Percentiles rank a stretch among this genome's conserved stretches.
These are phyloP conservation scores for Ptilorrhoa leucosticta DNA, from an alignment of 2,113 vertebrate genomes.

Conservation along the genomic window DNA sequence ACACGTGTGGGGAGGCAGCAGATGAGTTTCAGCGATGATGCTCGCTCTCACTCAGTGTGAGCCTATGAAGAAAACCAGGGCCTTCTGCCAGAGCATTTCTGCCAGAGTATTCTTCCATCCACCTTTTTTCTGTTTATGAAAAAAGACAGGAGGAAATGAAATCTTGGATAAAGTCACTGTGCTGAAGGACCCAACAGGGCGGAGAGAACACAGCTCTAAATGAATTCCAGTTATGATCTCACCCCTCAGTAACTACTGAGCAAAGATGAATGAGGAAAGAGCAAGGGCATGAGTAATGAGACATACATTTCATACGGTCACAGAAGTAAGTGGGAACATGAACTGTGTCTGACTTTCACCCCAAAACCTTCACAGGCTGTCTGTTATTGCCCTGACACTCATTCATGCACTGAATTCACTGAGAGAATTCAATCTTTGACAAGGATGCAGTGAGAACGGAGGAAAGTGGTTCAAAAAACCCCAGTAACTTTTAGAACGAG, in stretches of 20 bases:
- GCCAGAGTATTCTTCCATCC: not conserved
- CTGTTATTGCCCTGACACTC: not conserved
- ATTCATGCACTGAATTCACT: not conserved
- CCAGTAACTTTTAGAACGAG: not conserved
- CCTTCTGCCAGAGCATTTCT: not conserved
- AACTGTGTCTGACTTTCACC: not conserved
- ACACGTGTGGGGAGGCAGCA: not conserved
- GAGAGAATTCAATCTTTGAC: not conserved
- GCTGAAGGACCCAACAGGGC: conserved; percentile 37
- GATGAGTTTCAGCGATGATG: not conserved
- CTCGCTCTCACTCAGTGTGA: not conserved
- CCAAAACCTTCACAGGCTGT: not conserved
- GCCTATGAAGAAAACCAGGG: not conserved
- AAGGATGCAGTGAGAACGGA: not conserved
- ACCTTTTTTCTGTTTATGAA: not conserved
- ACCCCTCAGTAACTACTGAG: conserved; percentile 15
- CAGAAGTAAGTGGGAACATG: not conserved
- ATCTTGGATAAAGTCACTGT: not conserved
- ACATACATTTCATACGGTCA: not conserved
- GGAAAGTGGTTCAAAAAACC: not conserved
- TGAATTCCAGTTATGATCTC: conserved; percentile 50
- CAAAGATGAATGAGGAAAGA: conserved; percentile 12
- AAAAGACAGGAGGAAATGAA: conserved; percentile 14
- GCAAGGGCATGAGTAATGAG: not conserved
- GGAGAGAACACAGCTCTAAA: not conserved